Percentiles rank a stretch among this genome's conserved stretches.
These are phyloP conservation scores for Netelia virgata DNA, from an alignment of 2,888 invertebrate species.

Conservation along the genomic window DNA sequence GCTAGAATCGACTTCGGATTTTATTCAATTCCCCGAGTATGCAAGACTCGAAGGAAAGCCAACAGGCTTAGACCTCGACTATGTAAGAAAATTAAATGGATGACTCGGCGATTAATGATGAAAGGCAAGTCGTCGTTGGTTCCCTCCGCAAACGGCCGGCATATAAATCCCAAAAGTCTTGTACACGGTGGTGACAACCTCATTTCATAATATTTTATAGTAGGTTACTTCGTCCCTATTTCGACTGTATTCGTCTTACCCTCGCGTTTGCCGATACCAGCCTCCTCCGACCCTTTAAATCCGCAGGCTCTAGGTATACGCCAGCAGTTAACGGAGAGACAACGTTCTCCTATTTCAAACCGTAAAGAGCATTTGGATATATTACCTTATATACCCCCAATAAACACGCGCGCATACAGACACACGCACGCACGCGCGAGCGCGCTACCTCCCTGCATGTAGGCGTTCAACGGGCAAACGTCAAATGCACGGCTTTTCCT, in stretches of 20 bases:
- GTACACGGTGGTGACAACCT: too few species aligned
- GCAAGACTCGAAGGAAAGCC: too few species aligned
- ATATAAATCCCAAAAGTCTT: too few species aligned
- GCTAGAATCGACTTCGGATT: too few species aligned
- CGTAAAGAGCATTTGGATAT: constrained; percentile 74
- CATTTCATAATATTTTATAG: too few species aligned
- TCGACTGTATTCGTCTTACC: constrained; percentile 11
- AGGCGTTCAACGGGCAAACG: constrained; percentile 78
- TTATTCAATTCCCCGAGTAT: too few species aligned
- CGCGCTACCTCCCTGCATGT: not conserved
- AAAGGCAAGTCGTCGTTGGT: too few species aligned
- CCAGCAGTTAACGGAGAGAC: constrained; percentile 40
- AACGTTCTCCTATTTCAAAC: constrained; percentile 75
- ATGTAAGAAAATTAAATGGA: too few species aligned
- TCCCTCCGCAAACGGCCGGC: too few species aligned
- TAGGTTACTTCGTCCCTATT: not conserved
- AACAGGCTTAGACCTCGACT: too few species aligned
- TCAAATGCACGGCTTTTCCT: constrained; percentile 78
- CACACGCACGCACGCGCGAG: too few species aligned
- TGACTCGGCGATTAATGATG: too few species aligned
- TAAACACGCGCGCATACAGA: not conserved
- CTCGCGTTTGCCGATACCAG: constrained; percentile 32
- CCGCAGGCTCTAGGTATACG: not conserved
- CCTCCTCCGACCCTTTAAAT: constrained; percentile 16
- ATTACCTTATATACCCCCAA: constrained; percentile 59